Percentiles rank a stretch among this genome's conserved stretches.
Conservation (phyloP, 1,140 invertebrate genomes). For the Drosophila tropicalis region DNA sequence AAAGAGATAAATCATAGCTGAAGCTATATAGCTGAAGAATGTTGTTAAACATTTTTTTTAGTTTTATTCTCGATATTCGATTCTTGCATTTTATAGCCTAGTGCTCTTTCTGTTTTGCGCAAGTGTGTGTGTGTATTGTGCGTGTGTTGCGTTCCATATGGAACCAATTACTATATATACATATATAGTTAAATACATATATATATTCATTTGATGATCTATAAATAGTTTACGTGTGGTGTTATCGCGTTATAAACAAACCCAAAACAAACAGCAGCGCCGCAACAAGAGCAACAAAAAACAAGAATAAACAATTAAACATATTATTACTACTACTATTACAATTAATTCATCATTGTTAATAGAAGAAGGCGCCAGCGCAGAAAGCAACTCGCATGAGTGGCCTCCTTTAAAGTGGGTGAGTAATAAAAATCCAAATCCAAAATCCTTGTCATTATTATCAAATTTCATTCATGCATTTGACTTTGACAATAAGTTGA, state of each 20-base stretch:
- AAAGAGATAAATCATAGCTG: no score
- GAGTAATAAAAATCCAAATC: slow-evolving; percentile 50
- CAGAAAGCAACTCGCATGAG: slow-evolving; percentile 67
- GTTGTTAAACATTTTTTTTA: slow-evolving; percentile 3
- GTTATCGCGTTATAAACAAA: slow-evolving; percentile 36
- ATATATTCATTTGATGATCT: slow-evolving; percentile 8
- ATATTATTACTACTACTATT: not conserved
- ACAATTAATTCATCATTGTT: slow-evolving; percentile 7
- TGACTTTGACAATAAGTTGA: slow-evolving; percentile 62
- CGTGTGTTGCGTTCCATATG: slow-evolving; percentile 29
- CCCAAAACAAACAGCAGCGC: not conserved
- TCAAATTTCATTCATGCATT: slow-evolving; percentile 63
- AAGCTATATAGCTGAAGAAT: slow-evolving; percentile 2
- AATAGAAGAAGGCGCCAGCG: slow-evolving; percentile 53
- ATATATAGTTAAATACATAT: slow-evolving; percentile 15
- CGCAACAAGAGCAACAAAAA: not conserved
- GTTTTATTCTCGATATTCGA: not conserved
- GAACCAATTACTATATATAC: slow-evolving; percentile 33
- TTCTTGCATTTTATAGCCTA: slow-evolving; percentile 6
- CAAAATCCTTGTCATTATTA: slow-evolving; percentile 17
- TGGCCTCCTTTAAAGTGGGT: slow-evolving; percentile 75
- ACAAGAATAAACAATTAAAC: slow-evolving; percentile 21
- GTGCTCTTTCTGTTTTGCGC: slow-evolving; percentile 18
- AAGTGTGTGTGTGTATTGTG: slow-evolving; percentile 12
- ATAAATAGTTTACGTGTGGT: slow-evolving; percentile 12